Conservation (phyloP, 2,113 vertebrate species). For the Tamias sibiricus region DNA sequence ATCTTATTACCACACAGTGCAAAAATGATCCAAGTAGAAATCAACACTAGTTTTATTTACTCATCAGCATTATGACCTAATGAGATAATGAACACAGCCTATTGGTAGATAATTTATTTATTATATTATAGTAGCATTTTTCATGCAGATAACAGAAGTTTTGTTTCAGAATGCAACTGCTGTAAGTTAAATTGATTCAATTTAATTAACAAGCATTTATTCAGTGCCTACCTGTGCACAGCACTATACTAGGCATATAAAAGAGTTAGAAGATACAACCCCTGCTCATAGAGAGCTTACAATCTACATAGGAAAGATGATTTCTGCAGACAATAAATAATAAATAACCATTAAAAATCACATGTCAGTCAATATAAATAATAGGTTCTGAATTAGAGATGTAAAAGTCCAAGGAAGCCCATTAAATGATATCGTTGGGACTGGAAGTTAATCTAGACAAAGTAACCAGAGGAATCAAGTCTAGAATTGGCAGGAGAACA, state of each 20-base stretch:
- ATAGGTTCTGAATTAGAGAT: neutral
- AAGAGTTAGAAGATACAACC: neutral
- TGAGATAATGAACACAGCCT: slow-evolving; percentile 47
- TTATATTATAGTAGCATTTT: slow-evolving; percentile 34
- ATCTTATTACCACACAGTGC: neutral
- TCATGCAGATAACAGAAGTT: slow-evolving; percentile 10
- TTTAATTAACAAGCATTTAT: slow-evolving; percentile 75
- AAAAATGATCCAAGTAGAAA: slow-evolving; percentile 47
- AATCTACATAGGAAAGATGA: slow-evolving; percentile 25
- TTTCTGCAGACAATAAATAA: neutral
- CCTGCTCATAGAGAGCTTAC: slow-evolving; percentile 42
- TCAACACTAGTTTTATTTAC: slow-evolving; percentile 53
- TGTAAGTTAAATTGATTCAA: slow-evolving; percentile 79
- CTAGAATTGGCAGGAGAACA: neutral
- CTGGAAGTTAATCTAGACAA: neutral
- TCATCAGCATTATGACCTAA: slow-evolving; percentile 38
- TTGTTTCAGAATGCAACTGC: slow-evolving; percentile 42
- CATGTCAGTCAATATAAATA: neutral
- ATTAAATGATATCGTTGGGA: neutral
- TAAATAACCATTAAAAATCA: neutral
- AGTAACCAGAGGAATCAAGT: neutral
- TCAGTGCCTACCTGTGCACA: slow-evolving; percentile 62
- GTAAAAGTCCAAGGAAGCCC: neutral
- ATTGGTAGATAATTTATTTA: slow-evolving; percentile 40
- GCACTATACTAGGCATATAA: slow-evolving; percentile 64